Conservation (phyloP, 2,797 vertebrate species). For the Knipowitschia caucasica region DNA sequence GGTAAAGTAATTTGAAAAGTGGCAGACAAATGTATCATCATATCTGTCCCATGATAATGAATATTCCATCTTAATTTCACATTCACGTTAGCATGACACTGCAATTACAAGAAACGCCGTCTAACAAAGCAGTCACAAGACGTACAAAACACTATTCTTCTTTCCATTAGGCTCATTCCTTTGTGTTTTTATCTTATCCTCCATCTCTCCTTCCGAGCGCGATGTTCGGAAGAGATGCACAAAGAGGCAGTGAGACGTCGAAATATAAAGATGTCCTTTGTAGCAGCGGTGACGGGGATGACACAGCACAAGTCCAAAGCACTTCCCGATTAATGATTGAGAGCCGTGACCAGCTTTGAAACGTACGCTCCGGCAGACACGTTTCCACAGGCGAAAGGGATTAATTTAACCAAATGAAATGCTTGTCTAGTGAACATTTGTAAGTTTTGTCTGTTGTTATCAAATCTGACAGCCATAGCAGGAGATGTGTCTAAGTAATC, state of each 20-base stretch:
- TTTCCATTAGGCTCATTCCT: slow-evolving; percentile 6
- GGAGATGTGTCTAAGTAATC: background rate
- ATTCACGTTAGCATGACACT: background rate
- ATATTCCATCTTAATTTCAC: background rate
- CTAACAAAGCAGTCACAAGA: background rate
- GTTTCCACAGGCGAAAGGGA: slow-evolving; percentile 5
- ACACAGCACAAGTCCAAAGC: slow-evolving; percentile 1
- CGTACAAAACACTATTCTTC: background rate
- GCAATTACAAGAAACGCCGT: background rate
- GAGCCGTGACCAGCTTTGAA: slow-evolving; percentile 4
- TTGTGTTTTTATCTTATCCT: slow-evolving; percentile 1
- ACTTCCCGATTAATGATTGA: slow-evolving; percentile 7
- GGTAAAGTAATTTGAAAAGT: too few species aligned
- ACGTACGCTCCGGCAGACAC: background rate
- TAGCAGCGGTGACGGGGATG: slow-evolving; percentile 1
- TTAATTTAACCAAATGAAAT: slow-evolving; percentile 7
- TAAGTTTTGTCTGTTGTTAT: background rate
- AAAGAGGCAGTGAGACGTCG: background rate
- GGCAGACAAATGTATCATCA: background rate
- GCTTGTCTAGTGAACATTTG: slow-evolving; percentile 4
- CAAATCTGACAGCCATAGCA: background rate
- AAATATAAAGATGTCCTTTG: slow-evolving; percentile 14
- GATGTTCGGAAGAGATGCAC: slow-evolving; percentile 11
- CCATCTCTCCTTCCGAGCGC: background rate
- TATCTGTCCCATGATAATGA: background rate